Base-by-base conservation (phyloP, 2,797 vertebrate species). In the Dendrocincla tyrannina region DNA sequence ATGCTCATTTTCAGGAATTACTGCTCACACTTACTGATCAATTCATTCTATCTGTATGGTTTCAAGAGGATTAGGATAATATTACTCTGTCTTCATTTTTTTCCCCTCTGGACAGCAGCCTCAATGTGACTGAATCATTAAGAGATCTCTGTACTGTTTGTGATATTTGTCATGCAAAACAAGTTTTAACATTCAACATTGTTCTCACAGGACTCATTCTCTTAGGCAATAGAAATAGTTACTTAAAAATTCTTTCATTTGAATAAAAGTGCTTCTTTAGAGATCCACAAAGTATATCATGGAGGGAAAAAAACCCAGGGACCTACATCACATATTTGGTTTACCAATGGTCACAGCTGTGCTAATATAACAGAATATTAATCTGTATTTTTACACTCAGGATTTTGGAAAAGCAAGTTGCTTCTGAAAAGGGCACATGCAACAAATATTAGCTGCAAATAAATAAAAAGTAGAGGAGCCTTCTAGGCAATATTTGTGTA, bases 391-490 rank as follows among this genome's bases (percentile, higher is more conserved):
- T 91, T 85, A 64, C 39, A 70, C 64, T 74, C 59, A 68, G 56
- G 80, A 68, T 89, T 95, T 93, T 96, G 81, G 84, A 88, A 79
- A 49, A 64, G 41, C 64, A 79, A 74, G 46, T 82, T 89, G 24
- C 52, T 83, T 91, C 79, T 72, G 89, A 83, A 95, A 95, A 97
- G 73, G 73, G 79, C 79, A 86, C 53, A 42, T 42, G 39, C 52
- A 90, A 90, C 81, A 96, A 92, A 95, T 88, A 90, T 87, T 92
- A 82, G 56, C 77, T 87, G 78, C 74, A 95, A 90, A 94, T 82
- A 95, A 96, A 87, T 58, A 89, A 91, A 66, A 90, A 91, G 55
- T 90, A 46, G 55, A 93, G 82, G 47, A 88, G 22, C 16, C 37
- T 88, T 91, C 42, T 78, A 88, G 69, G 85, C 95, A 95, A 88